Percentiles rank a stretch among this genome's conserved stretches.
These are phyloP conservation scores for Lerista edwardsae DNA, from an alignment of 2,797 vertebrate species.

Conservation along the genomic window DNA sequence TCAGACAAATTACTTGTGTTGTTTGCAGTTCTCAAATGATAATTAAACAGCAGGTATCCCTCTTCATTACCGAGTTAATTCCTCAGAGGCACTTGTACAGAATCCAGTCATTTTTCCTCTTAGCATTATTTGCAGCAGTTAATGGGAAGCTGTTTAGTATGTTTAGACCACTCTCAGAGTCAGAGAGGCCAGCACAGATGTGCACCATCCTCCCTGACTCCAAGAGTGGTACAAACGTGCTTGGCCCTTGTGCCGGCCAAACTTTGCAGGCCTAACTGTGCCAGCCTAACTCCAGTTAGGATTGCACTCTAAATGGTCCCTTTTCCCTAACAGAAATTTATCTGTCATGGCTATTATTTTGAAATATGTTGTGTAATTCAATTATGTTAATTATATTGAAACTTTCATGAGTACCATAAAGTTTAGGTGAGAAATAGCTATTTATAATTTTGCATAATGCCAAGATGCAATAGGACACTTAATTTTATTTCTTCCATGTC, in stretches of 20 bases:
- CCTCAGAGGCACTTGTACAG: neutral
- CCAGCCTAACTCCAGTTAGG: too few species aligned
- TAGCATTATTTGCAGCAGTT: neutral
- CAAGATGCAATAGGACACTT: neutral
- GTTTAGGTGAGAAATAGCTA: slow-evolving; percentile 3
- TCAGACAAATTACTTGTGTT: neutral
- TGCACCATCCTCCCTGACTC: too few species aligned
- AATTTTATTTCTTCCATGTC: slow-evolving; percentile 5
- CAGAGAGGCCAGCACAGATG: too few species aligned
- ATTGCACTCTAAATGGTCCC: too few species aligned
- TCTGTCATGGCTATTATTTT: neutral
- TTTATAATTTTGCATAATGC: neutral
- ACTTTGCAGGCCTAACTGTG: too few species aligned
- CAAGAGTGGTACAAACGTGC: too few species aligned
- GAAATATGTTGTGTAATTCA: neutral
- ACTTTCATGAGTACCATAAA: neutral
- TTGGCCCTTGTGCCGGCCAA: too few species aligned
- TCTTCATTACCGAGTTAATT: neutral
- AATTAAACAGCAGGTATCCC: neutral
- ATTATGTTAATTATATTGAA: neutral
- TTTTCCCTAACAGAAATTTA: neutral
- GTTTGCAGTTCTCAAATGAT: neutral
- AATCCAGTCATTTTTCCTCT: neutral
- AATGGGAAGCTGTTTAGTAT: too few species aligned
- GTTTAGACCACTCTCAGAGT: too few species aligned